These are phyloP conservation scores for Drosophila pseudotakahashii DNA, from an alignment of 2,888 invertebrate species.

Conservation along the genomic window DNA sequence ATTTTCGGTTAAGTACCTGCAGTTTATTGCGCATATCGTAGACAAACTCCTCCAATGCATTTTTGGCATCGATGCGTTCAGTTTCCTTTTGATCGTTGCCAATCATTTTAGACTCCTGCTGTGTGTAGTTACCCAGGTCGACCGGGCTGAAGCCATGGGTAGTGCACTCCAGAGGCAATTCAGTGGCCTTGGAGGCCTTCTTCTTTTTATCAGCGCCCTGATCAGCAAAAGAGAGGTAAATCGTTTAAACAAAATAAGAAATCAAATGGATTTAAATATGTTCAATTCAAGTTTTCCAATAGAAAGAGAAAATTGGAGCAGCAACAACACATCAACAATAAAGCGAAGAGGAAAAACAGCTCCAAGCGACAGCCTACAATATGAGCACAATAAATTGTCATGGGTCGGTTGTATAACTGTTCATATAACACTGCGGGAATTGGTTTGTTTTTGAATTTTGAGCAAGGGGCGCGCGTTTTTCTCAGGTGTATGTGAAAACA, in stretches of 20 bases:
- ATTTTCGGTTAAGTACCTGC: constrained; percentile 79
- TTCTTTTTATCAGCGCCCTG: constrained; percentile 89
- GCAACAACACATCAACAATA: constrained; percentile 63
- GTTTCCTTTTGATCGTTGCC: constrained; percentile 96
- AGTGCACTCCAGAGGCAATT: constrained; percentile 92
- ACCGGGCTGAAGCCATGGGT: constrained; percentile 89
- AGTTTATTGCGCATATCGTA: constrained; percentile 97
- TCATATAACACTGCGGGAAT: constrained; percentile 40
- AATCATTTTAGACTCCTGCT: constrained; percentile 94
- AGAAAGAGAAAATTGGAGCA: constrained; percentile 65
- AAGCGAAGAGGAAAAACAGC: constrained; percentile 80
- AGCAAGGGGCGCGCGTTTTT: constrained; percentile 53
- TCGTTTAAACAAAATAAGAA: neutral
- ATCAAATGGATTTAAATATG: neutral
- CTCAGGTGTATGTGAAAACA: constrained; percentile 33
- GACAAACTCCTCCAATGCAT: constrained; percentile 98
- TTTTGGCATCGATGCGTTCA: constrained; percentile 97
- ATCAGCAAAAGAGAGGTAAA: constrained; percentile 27
- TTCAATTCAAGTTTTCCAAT: constrained; percentile 43
- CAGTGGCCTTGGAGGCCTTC: constrained; percentile 91
- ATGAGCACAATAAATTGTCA: constrained; percentile 58
- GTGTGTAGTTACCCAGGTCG: constrained; percentile 90
- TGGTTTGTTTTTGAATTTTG: constrained; percentile 47
- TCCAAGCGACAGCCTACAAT: constrained; percentile 73
- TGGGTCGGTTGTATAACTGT: constrained; percentile 44